Conservation (phyloP, 2,797 vertebrate species). For the Octomys mimax region DNA sequence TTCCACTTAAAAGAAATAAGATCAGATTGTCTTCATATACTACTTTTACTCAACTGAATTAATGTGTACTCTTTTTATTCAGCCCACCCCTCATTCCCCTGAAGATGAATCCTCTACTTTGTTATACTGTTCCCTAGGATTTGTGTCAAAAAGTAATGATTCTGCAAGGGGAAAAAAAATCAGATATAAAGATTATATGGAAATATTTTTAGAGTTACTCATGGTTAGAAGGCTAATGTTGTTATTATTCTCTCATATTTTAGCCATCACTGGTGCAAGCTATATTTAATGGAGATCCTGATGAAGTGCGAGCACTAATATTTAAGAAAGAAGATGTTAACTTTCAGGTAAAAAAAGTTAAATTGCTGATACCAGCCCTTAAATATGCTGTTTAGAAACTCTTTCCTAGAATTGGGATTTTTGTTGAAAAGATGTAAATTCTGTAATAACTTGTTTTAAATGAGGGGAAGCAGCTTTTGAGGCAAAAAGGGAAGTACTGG, state of each 20-base stretch:
- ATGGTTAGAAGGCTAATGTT: constrained; percentile 61
- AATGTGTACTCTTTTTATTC: not conserved
- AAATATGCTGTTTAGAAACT: constrained; percentile 46
- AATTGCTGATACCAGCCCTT: constrained; percentile 60
- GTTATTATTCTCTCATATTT: constrained; percentile 85
- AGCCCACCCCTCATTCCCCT: not conserved
- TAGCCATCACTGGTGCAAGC: constrained; percentile 99
- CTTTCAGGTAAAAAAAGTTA: constrained; percentile 94
- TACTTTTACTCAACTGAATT: constrained; percentile 35
- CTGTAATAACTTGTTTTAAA: constrained; percentile 48
- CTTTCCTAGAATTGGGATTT: constrained; percentile 53
- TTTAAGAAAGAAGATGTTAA: constrained; percentile 99
- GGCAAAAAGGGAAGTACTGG: not conserved
- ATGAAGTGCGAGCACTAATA: constrained; percentile 98
- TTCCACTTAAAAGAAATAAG: constrained; percentile 47
- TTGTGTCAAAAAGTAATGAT: constrained; percentile 49
- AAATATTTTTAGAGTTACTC: constrained; percentile 64
- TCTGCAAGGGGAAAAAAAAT: not conserved
- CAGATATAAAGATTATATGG: constrained; percentile 37
- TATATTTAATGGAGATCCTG: constrained; percentile 99
- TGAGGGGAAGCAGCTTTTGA: not conserved
- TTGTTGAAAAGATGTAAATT: constrained; percentile 63
- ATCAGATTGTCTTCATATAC: not conserved
- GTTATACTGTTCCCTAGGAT: not conserved
- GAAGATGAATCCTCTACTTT: constrained; percentile 10